Conservation (phyloP, 2,888 invertebrate genomes). For the Steinernema hermaphroditum region DNA sequence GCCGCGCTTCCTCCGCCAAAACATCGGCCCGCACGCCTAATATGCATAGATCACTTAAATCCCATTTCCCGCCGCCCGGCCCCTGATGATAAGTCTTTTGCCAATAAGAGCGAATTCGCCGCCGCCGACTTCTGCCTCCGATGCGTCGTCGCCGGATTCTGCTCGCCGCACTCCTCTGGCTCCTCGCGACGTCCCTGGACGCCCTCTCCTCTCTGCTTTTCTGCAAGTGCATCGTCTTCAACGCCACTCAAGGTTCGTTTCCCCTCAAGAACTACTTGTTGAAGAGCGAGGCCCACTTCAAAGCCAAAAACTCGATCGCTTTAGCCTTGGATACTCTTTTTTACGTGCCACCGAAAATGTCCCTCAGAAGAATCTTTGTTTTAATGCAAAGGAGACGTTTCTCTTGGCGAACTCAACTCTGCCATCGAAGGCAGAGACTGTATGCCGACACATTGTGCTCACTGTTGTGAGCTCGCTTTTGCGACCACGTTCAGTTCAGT, state of each 20-base stretch:
- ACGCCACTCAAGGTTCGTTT: constrained; percentile 40
- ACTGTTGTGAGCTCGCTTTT: no score
- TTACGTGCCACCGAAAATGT: no score
- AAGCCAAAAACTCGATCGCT: no score
- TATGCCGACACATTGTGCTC: no score
- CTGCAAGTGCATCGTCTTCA: constrained; percentile 48
- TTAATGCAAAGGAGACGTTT: no score
- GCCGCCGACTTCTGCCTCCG: constrained; percentile 5
- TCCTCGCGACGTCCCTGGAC: not conserved
- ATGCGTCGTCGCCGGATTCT: constrained; percentile 14
- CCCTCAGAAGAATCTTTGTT: no score
- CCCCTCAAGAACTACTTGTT: not conserved
- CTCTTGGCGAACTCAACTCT: no score
- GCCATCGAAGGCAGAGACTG: no score
- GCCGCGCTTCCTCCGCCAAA: constrained; percentile 15
- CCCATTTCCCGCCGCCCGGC: constrained; percentile 5
- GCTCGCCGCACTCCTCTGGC: constrained; percentile 8
- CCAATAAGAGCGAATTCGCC: constrained; percentile 19
- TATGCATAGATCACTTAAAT: constrained; percentile 28
- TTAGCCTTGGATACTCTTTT: no score
- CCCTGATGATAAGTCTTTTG: constrained; percentile 16
- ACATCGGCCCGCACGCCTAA: constrained; percentile 10
- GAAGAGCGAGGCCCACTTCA: no score
- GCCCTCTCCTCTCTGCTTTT: constrained; percentile 4
- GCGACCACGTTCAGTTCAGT: no score